Base-by-base conservation (phyloP, 1,140 invertebrate genomes). In the Scaptodrosophila lebanonensis region DNA sequence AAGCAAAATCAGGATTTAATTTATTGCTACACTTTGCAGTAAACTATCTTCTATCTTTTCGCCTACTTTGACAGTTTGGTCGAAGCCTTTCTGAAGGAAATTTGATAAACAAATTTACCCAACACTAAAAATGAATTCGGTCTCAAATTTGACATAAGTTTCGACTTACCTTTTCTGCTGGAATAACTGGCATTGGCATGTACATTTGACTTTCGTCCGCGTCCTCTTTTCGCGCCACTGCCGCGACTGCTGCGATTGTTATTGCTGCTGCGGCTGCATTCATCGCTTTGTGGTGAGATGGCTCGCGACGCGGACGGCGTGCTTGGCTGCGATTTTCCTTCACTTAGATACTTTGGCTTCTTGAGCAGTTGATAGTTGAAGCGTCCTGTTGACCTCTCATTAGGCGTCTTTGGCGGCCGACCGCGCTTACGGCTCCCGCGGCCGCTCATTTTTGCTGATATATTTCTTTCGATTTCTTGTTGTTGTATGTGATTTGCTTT, bases 301-400 rank as follows among this genome's bases (percentile, higher is more conserved):
- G 91, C 84, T 6, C 94, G 88, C 2, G 93, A 95, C 2, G 91
- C 90, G 7, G 91, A 92, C 6, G 94, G 94, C 6, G 95, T 95
- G 75, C 93, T 93, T 12, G 91, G 89, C 69, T 93, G 90, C 18
- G 83, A 82, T 63, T 86, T 83, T 8, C 93, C 92, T 76, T 91
- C 91, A 87, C 91, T 89, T 71, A 95, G 90, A 88, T 96, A 97
- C 90, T 95, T 96, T 5, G 95, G 95, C 88, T 97, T 97, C 88
- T 96, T 96, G 86, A 96, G 90, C 83, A 95, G 89, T 89, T 95
- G 93, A 88, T 93, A 95, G 86, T 94, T 93, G 88, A 94, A 95
- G 89, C 93, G 94, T 83, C 92, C 92, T 67, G 93, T 91, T 82
- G 93, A 91, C 84, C 95, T 94, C 89, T 94, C 90, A 86, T 92